Evolutionary conservation across 2,113 vertebrate species (phyloP).

Genomic region (Aegotheles bennettii): DNA sequence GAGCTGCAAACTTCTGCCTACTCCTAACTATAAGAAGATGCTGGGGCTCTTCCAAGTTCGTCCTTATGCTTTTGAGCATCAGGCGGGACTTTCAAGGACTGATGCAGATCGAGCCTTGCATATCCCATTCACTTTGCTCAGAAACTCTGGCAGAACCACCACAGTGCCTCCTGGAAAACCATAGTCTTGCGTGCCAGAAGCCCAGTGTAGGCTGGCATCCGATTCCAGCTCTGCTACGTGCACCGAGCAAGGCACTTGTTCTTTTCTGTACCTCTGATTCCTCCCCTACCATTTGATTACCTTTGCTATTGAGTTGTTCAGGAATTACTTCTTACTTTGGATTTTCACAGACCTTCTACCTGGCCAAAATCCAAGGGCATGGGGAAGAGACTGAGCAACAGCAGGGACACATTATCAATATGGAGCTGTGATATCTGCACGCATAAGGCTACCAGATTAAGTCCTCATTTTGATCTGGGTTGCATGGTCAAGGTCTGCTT

Average conservation of each 20-base stretch:
- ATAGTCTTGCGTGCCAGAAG: background rate
- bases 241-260: background rate
- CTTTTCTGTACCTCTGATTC: background rate
- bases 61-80: background rate
- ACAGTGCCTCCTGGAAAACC: background rate
- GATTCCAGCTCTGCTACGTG: background rate
- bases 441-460: background rate
- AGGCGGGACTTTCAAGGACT: background rate
- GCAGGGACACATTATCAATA: too few relatives aligned
- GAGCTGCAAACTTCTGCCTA: background rate
- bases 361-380: background rate
- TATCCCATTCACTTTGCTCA: background rate
- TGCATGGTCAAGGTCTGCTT: background rate
- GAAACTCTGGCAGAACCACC: background rate
- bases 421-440: accelerated
- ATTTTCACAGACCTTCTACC: background rate
- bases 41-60: background rate
- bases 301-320: background rate
- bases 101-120: background rate
- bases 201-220: background rate
- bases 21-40: background rate
- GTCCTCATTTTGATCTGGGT: background rate
- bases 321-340: background rate
- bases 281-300: background rate
- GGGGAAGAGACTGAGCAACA: background rate